Conservation (phyloP, 2,113 vertebrate genomes). For the Myrmecophaga tridactyla region DNA sequence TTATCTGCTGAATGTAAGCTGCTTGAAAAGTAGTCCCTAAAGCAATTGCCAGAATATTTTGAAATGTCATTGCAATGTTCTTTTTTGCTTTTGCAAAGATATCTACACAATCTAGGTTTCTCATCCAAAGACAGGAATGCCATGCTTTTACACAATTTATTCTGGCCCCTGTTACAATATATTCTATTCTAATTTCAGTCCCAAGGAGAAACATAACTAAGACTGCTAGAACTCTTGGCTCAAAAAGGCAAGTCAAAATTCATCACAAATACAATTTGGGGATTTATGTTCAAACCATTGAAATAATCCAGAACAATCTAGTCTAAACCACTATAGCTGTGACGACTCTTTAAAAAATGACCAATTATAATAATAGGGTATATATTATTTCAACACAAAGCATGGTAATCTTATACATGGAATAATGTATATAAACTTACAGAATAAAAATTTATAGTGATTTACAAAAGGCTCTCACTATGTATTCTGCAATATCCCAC, state of each 20-base stretch:
- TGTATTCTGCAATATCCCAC: neutral
- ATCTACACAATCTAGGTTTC: neutral
- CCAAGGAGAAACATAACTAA: constrained; percentile 16
- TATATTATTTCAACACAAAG: neutral
- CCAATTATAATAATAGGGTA: neutral
- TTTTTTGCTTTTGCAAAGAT: constrained; percentile 8
- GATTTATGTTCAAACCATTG: neutral
- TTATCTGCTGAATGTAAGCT: constrained; percentile 6
- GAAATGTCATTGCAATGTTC: neutral
- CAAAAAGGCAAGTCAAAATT: constrained; percentile 27
- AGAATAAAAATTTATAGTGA: neutral
- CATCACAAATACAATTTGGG: neutral
- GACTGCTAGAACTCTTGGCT: neutral
- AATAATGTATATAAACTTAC: neutral
- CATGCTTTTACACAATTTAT: neutral
- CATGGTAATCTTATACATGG: neutral
- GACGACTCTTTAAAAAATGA: constrained; percentile 15
- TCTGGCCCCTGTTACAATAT: neutral
- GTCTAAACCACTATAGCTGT: neutral
- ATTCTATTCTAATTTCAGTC: constrained; percentile 18
- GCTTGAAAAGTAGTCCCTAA: constrained; percentile 4
- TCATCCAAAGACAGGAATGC: neutral
- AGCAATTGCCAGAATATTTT: neutral
- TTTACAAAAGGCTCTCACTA: neutral
- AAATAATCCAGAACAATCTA: neutral